Base-by-base conservation (phyloP, 1,140 invertebrate genomes). In the Elysia chlorotica region DNA sequence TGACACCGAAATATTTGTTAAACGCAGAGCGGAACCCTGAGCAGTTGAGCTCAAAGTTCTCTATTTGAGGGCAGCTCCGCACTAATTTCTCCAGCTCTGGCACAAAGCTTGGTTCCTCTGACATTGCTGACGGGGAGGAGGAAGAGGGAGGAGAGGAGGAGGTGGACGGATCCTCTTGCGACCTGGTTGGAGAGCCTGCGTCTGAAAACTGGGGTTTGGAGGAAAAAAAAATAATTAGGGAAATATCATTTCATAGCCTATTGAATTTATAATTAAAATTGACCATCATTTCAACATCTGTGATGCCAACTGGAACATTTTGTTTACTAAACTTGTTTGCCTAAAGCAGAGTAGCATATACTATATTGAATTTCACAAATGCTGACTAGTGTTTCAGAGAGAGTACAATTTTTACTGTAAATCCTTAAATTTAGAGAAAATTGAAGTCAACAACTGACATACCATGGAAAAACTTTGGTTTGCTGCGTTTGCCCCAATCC, bases 21-120 rank as follows among this genome's bases (percentile, higher is more conserved):
- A 72, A 75, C 10, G 61, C 65, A 72, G 74, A 74, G 48, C 63
- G 28, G 35, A 76, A 78, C 5, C 69, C 74, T 14, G 77, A 57
- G 25, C 71, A 71, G 30, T 76, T 78, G 4, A 78, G 54, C 38
- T 78, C 77, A 76, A 78, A 75, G 33, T 73, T 71, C 62, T 75
- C 73, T 62, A 78, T 61, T 35, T 48, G 37, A 0, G 77, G 74
- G 69, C 77, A 78, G 4, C 68, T 66, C n/a, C 62, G 68, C 1
- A 69, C 57, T 5, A 71, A 37, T 38, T 71, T 71, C 38, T 71
- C 69, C 21, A 71, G 38, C 59, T 71, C 69, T 3, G 69, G 53
- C 37, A 71, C 59, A 71, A 62, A 71, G n/a, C 48, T 21, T 62
- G 69, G 59, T 25, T 71, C 69, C 31, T 71, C 69, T 25, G 41